phyloP scores from a whole-genome alignment of 2,113 vertebrate genomes.

The Phodopus roborovskii region DNA sequence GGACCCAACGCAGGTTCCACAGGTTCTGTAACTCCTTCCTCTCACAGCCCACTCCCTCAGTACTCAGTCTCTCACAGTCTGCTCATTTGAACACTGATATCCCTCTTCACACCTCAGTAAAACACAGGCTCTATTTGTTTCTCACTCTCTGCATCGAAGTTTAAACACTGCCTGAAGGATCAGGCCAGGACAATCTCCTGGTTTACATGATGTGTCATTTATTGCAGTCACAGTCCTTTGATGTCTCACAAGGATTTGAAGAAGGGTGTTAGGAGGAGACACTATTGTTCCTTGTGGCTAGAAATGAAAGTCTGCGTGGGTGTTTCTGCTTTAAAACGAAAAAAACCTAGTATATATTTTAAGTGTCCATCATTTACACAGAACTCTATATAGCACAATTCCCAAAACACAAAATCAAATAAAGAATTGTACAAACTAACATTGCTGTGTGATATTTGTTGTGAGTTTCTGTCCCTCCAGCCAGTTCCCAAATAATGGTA shows the following conservation, averaged over 20 bases:
- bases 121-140: not conserved
- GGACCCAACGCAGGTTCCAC: not conserved
- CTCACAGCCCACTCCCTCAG: not conserved
- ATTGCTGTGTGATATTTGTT: not conserved
- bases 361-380: slow-evolving; percentile 1
- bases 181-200: not conserved
- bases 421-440: slow-evolving; percentile 9
- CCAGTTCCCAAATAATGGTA: not conserved
- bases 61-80: not conserved
- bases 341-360: not conserved
- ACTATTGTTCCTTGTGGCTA: not conserved
- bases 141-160: not conserved
- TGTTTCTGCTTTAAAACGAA: not conserved
- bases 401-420: slow-evolving; percentile 40
- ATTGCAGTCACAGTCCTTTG: not conserved
- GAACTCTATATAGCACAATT: not conserved
- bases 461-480: too few species aligned
- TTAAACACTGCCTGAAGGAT: not conserved
- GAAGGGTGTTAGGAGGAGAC: not conserved
- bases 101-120: not conserved
- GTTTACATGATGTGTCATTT: not conserved
- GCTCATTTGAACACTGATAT: not conserved
- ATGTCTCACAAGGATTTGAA: not conserved
- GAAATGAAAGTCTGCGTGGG: not conserved
- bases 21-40: not conserved